Evolutionary conservation across 2,113 vertebrate species (phyloP).

Genomic region (Myotis davidii): DNA sequence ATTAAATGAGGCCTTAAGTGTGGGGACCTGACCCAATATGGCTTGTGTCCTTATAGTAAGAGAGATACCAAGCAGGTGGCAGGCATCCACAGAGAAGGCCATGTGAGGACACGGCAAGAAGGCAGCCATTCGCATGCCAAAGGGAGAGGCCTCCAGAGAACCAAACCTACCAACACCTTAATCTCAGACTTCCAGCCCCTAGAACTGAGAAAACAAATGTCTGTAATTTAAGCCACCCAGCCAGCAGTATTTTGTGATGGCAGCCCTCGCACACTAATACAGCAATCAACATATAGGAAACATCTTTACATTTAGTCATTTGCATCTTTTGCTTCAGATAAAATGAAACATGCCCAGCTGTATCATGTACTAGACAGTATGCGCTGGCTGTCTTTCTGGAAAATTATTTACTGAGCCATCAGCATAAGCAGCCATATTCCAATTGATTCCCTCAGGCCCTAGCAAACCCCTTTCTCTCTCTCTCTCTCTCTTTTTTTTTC

Average conservation of each 20-base stretch:
- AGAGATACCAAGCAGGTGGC: background rate
- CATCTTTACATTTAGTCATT: background rate
- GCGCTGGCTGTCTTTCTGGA: background rate
- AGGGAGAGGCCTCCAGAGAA: background rate
- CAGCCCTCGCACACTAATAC: background rate
- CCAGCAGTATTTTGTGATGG: background rate
- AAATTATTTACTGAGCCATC: conserved; percentile 11
- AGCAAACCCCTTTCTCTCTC: background rate
- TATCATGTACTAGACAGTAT: background rate
- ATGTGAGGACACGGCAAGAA: background rate
- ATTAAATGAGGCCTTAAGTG: background rate
- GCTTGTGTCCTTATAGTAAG: background rate
- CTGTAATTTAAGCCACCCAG: background rate
- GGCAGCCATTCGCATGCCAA: background rate
- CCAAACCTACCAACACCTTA: background rate
- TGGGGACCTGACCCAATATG: background rate
- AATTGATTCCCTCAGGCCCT: background rate
- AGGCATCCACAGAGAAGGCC: background rate
- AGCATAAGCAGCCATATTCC: background rate
- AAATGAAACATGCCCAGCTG: conserved; percentile 1
- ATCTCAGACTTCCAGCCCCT: background rate
- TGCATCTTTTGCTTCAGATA: conserved; percentile 35
- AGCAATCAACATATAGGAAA: background rate
- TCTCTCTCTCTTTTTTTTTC: background rate
- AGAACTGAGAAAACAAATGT: background rate